Evolutionary conservation across 2,888 invertebrate genomes (phyloP).

Genomic region (Cremastinae sp.): DNA sequence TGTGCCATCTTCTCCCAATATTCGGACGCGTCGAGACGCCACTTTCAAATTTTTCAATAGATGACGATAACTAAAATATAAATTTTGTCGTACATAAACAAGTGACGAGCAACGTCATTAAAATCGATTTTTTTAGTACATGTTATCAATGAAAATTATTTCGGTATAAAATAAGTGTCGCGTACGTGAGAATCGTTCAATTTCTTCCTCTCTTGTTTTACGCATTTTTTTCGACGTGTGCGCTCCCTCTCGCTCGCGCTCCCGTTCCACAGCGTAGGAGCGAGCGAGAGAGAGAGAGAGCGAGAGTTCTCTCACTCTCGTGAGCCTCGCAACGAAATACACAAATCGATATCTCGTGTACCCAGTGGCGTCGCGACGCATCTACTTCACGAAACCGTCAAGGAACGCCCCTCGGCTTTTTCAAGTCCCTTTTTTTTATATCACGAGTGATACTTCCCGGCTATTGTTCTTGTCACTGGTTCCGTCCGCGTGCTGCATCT

Average conservation of each 20-base stretch:
- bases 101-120: not conserved
- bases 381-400: conserved; percentile 42
- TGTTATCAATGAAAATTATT: not conserved
- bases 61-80: conserved; percentile 28
- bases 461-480: conserved; percentile 43
- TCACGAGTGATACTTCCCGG: conserved; percentile 43
- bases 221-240: conserved; percentile 24
- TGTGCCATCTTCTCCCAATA: conserved; percentile 44
- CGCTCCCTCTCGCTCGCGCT: conserved; percentile 32
- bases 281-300: conserved; percentile 19
- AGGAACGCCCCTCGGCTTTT: conserved; percentile 59
- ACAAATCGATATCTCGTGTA: conserved; percentile 60
- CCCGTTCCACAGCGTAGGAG: not conserved
- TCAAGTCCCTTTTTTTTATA: conserved; percentile 31
- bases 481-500: not conserved
- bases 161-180: conserved; percentile 25
- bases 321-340: conserved; percentile 42
- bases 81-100: not conserved
- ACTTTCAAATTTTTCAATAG: conserved; percentile 63
- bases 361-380: conserved; percentile 56
- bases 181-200: conserved; percentile 12
- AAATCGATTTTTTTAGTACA: not conserved
- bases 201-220: conserved; percentile 17
- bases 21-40: conserved; percentile 66
- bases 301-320: conserved; percentile 7